Evolutionary conservation across 2,888 invertebrate genomes (phyloP).

Genomic region (Drosophila pseudotakahashii): DNA sequence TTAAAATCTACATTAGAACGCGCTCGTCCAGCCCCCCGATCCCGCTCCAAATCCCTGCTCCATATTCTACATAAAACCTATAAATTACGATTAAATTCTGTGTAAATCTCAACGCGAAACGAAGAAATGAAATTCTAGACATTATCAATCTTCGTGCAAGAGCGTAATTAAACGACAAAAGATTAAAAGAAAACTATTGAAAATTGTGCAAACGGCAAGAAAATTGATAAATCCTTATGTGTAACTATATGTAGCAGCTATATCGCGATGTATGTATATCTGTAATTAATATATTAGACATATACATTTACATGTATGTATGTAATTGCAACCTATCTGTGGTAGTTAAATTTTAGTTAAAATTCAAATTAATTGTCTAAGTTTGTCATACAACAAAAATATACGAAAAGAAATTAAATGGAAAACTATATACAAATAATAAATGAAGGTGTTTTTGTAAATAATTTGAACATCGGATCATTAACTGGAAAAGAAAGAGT

Average conservation of each 20-base stretch:
- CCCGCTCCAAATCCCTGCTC: constrained; percentile 25
- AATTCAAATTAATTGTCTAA: constrained; percentile 74
- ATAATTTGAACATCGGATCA: too few relatives aligned
- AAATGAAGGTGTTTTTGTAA: neutral
- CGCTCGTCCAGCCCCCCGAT: constrained; percentile 25
- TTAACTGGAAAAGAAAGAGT: too few relatives aligned
- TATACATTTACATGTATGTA: constrained; percentile 59
- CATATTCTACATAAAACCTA: constrained; percentile 46
- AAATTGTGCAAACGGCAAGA: constrained; percentile 8
- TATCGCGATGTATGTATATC: constrained; percentile 36
- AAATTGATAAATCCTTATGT: constrained; percentile 34
- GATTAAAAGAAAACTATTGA: constrained; percentile 1
- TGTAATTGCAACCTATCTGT: constrained; percentile 84
- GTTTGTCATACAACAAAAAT: constrained; percentile 67
- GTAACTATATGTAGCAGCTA: constrained; percentile 42
- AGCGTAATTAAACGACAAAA: constrained; percentile 9
- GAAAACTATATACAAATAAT: constrained; percentile 63
- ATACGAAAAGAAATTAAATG: constrained; percentile 76
- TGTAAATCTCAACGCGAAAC: constrained; percentile 49
- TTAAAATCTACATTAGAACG: constrained; percentile 53
- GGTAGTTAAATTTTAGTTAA: constrained; percentile 84
- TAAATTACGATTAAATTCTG: constrained; percentile 20
- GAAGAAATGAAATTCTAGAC: constrained; percentile 22
- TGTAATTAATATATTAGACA: constrained; percentile 49
- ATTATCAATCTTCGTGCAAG: constrained; percentile 4